Percentiles rank a stretch among this genome's conserved stretches.
Evolutionary conservation across 1,140 invertebrate species (phyloP).

Genomic region (Ganaspis sp.): DNA sequence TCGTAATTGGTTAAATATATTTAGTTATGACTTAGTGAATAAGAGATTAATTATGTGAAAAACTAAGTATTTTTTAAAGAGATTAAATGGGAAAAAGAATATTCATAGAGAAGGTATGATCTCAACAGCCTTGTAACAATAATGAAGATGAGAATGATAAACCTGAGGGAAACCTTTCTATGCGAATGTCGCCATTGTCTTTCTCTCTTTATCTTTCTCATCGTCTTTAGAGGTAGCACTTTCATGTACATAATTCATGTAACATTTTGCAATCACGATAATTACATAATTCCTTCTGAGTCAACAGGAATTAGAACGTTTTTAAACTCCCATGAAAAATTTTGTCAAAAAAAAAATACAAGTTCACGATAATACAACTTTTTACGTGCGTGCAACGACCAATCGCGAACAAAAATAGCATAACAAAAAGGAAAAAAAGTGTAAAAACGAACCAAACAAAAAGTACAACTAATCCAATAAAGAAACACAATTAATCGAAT

Average conservation of each 20-base stretch:
- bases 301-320: too few species aligned
- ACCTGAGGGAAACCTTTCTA: not conserved
- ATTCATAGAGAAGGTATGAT: not conserved
- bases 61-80: slow-evolving; percentile 33
- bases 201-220: slow-evolving; percentile 12
- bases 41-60: slow-evolving; percentile 34
- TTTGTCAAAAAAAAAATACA: too few species aligned
- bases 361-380: too few species aligned
- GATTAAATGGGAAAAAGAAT: not conserved
- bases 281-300: not conserved
- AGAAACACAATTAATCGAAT: too few species aligned
- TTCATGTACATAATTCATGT: slow-evolving; percentile 7
- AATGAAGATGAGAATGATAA: slow-evolving; percentile 17
- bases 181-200: slow-evolving; percentile 16
- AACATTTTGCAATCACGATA: not conserved
- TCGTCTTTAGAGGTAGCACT: not conserved
- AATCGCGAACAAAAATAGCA: too few species aligned
- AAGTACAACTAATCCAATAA: too few species aligned
- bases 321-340: too few species aligned
- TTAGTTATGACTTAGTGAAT: slow-evolving; percentile 30
- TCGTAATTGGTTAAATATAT: not conserved
- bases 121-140: slow-evolving; percentile 16
- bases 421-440: too few species aligned
- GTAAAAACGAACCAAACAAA: too few species aligned
- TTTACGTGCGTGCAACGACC: too few species aligned